Base-by-base conservation (phyloP, 2,888 invertebrate species). In the Campoplex capitator region DNA sequence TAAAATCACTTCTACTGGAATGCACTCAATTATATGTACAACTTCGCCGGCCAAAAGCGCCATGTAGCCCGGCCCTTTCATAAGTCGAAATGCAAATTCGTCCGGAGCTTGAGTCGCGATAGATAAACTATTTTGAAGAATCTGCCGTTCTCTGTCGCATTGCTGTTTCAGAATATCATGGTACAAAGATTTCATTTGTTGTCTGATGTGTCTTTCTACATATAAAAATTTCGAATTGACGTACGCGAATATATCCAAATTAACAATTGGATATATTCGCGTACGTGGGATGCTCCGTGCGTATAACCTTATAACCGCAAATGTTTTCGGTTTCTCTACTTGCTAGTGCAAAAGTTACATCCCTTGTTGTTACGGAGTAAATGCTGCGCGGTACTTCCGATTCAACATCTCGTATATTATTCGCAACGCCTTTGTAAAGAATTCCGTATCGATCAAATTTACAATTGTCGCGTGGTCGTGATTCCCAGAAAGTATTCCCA, bases 401-500 rank as follows among this genome's bases (percentile, higher is more conserved):
- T 70, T 35, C 51, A 7, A 58, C 23, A 7, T 82, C 78, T 18
- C 18, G 51, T 13, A 84, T 85, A 32, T 83, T 84, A 23, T 51
- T 71, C 1, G 83, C 81, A 2, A 28, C 9, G 16, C 87, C 88
- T 48, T 87, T 82, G 56, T 82, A 87, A 9, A 88, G 70, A 35
- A 86, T 68, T 13, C 81, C 76, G 45, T 84, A 87, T 18, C 58
- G 67, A 7, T 80, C 45, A 13, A 84, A 73, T 32, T 38, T 54
- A 65, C 87, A 86, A 42, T 68, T 65, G 18, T 83, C 81, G 4
- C 23, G 56, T 0, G 81, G 81, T n/a, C 65, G 58, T 38, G 65
- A 6, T 11, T 56, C 32, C 86, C 85, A 89, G 32, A 58, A 84
- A 0, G 73, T 75, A 38, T 38, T 38, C 38, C 38, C 38, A 38